Evolutionary conservation across 1,140 invertebrate genomes (phyloP), one percentile per base, ranked within the genome.

Genomic region (Rhyacophila brunnea): DNA sequence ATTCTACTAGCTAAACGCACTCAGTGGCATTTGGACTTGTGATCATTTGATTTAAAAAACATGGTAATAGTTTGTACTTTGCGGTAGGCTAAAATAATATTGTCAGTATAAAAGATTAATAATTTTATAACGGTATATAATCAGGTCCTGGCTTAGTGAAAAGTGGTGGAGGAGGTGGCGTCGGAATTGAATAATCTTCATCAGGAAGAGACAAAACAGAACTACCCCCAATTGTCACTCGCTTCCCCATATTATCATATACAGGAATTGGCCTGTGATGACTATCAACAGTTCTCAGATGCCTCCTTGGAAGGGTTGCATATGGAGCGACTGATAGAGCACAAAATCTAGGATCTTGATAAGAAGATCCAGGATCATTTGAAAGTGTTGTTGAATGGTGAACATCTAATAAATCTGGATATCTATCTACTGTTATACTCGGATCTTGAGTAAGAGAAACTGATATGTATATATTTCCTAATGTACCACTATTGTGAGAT

Each of bases 391-490:
- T 38, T 34, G 46, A 38, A 15, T 34, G 34, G 45, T 47, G 47
- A 2, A 17, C 43, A 38, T 65, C 58, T n/a, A 78, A 49, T 28
- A 78, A 65, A 64, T 80, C 77, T 15, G 76, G 75, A 66, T 78
- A 79, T 43, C 44, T 48, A 44, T 75, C 71, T 15, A 75, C 73
- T 6, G 73, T 67, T 42, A 78, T 73, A 18, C 28, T 47, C 13
- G 63, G 58, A 54, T 58, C 58, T n/a, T 20, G 55, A 17, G 32
- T 36, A 43, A 58, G 28, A 70, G 76, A 72, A 17, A 78, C 76
- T 46, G 75, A 79, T 71, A 78, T 78, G 69, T 75, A 78, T 36
- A 79, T 78, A 55, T 79, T 79, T 17, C 77, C 77, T 28, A 65
- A 35, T 7, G 54, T 60, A 6, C 49, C 46, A 23, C 63, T 58